Base-by-base conservation (phyloP, 2,113 vertebrate species). In the Erythrocercus mccallii region DNA sequence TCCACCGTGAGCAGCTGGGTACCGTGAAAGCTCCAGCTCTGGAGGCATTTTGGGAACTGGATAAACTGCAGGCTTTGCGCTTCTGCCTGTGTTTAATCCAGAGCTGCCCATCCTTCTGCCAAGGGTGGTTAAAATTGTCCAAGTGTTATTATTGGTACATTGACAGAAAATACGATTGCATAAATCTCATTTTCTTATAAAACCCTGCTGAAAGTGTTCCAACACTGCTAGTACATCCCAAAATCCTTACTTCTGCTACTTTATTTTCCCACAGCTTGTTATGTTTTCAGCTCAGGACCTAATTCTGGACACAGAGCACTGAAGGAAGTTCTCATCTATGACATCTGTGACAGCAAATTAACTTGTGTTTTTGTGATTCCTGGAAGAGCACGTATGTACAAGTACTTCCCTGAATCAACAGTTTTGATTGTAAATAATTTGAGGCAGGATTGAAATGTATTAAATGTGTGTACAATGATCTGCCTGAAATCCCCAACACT, bases 381-480 rank as follows among this genome's bases (percentile, higher is more conserved):
- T 83, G 81, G 71, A 92, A 90, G 40, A 66, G 44, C 47, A 86
- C 3, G 4, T 73, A 68, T 88, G 92, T 83, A 85, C 71, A 68
- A 93, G 79, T 77, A 53, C 68, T 88, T 94, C 61, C 76, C 69
- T 71, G 80, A 92, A 92, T 71, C 88, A 88, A 93, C 85, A 92
- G 88, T 79, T 92, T 74, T 78, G 82, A 74, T 12, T 81, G 57
- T 84, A 92, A 95, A 90, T 90, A 62, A 96, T 93, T 88, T 56
- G 51, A 95, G 72, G 72, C 40, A 16, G 40, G 80, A 74, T 68
- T 84, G 92, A 42, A 61, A 24, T 94, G 92, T 88, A 95, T 86
- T 94, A 88, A 95, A 96, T 42, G 47, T 3, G 9, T 40, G n/a
- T 44, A 83, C 76, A 94, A 38, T n/a, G 80, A 86, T 69, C 88